Conservation (phyloP, 1,140 invertebrate species). For the Drosophila murphyi region DNA sequence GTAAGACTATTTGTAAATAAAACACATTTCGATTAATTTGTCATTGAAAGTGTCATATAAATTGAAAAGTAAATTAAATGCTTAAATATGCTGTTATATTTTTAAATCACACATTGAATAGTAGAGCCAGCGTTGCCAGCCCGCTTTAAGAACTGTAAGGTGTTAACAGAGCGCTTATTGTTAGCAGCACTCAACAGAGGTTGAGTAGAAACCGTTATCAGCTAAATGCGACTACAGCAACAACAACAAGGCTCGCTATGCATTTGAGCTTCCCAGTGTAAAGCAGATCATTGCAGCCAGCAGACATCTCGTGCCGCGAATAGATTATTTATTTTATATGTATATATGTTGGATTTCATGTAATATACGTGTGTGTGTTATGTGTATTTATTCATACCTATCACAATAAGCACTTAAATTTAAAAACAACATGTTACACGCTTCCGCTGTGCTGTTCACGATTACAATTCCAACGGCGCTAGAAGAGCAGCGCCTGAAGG, state of each 20-base stretch:
- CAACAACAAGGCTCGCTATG: constrained; percentile 20
- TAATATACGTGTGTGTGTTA: constrained; percentile 2
- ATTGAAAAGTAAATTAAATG: no score
- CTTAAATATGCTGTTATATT: no score
- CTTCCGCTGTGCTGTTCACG: constrained; percentile 82
- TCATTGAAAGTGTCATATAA: not conserved
- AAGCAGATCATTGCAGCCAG: constrained; percentile 61
- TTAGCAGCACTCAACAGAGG: not conserved
- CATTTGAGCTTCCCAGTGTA: constrained; percentile 45
- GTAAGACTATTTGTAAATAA: constrained; percentile 36
- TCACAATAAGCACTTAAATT: constrained; percentile 14
- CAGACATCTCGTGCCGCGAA: constrained; percentile 1
- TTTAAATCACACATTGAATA: not conserved
- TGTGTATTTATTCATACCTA: constrained; percentile 11
- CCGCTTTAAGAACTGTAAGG: not conserved
- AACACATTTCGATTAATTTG: constrained; percentile 1
- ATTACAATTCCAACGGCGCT: constrained; percentile 82
- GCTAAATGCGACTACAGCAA: constrained; percentile 10
- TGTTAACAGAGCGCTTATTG: constrained; percentile 8
- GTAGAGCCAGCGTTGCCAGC: not conserved
- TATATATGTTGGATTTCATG: constrained; percentile 8
- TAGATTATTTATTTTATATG: constrained; percentile 23
- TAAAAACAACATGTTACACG: constrained; percentile 49
- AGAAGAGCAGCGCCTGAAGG: constrained; percentile 68
- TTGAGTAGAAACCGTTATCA: constrained; percentile 46